Conservation (phyloP, 2,113 vertebrate genomes). For the Pardalotus punctatus region DNA sequence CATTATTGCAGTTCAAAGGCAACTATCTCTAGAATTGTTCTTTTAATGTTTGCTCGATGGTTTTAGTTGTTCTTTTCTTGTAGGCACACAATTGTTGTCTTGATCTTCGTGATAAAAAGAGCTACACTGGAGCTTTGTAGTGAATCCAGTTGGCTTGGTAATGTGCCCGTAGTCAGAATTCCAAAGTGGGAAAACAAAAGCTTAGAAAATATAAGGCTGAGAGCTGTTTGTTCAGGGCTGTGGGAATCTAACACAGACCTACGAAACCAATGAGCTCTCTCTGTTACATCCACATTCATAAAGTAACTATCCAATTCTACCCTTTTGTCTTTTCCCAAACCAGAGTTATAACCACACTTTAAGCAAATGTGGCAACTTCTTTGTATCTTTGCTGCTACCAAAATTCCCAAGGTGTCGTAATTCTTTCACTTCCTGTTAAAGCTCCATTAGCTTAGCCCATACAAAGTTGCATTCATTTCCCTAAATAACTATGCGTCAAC, state of each 20-base stretch:
- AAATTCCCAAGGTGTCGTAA: conserved; percentile 42
- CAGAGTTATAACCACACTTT: conserved; percentile 48
- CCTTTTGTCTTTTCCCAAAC: conserved; percentile 64
- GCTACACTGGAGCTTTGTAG: conserved; percentile 75
- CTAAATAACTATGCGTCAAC: conserved; percentile 22
- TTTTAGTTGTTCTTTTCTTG: conserved; percentile 82
- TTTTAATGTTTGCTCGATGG: conserved; percentile 78
- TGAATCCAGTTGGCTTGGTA: conserved; percentile 78
- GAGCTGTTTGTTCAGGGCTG: conserved; percentile 77
- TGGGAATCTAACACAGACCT: conserved; percentile 74
- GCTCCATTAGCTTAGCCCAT: neutral
- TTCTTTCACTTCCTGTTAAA: conserved; percentile 44
- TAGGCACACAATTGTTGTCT: conserved; percentile 80
- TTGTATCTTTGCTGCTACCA: conserved; percentile 39
- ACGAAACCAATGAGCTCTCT: conserved; percentile 63
- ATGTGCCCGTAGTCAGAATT: conserved; percentile 76
- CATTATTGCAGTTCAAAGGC: conserved; percentile 78
- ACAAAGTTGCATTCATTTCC: conserved; percentile 56
- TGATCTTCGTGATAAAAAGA: conserved; percentile 81
- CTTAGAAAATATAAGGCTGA: conserved; percentile 74
- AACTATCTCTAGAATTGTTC: conserved; percentile 80
- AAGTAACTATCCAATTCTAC: conserved; percentile 40
- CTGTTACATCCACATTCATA: conserved; percentile 69
- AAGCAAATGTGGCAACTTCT: conserved; percentile 60
- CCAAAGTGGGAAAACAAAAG: conserved; percentile 76